Evolutionary conservation across 2,113 vertebrate genomes (phyloP).

Genomic region (Collichthys lucidus): DNA sequence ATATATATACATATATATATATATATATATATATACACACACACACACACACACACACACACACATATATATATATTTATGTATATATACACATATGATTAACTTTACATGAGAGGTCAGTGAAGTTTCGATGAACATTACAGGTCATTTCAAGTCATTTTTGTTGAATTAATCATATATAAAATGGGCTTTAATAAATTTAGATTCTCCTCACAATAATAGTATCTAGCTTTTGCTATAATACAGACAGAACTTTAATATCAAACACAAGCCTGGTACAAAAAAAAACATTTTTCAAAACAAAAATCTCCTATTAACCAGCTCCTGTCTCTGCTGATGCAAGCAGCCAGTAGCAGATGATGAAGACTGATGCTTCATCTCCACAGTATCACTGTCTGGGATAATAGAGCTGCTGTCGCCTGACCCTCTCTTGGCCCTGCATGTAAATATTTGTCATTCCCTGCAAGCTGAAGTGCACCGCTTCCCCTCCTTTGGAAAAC

Average conservation of each 20-base stretch:
- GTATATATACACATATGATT: not conserved
- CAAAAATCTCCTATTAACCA: not conserved
- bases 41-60: too few species aligned
- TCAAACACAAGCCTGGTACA: not conserved
- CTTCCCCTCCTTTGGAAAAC: slow-evolving; percentile 77
- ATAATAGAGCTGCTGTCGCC: slow-evolving; percentile 64
- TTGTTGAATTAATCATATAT: not conserved
- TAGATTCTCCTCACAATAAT: not conserved
- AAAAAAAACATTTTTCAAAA: not conserved
- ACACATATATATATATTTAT: too few species aligned
- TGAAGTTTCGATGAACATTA: not conserved
- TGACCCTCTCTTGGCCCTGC: slow-evolving; percentile 59
- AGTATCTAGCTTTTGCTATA: not conserved
- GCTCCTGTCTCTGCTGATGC: not conserved
- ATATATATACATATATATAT: too few species aligned
- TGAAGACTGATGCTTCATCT: slow-evolving; percentile 28
- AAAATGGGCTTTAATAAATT: not conserved
- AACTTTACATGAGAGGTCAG: not conserved
- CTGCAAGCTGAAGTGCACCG: slow-evolving; percentile 62
- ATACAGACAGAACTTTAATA: not conserved
- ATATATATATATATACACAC: not conserved
- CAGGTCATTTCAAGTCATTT: not conserved
- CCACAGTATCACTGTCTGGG: slow-evolving; percentile 31
- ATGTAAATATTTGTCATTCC: slow-evolving; percentile 83
- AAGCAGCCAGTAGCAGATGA: not conserved